These are phyloP conservation scores for Buathra laborator DNA, from an alignment of 2,888 invertebrate species.

Conservation along the genomic window DNA sequence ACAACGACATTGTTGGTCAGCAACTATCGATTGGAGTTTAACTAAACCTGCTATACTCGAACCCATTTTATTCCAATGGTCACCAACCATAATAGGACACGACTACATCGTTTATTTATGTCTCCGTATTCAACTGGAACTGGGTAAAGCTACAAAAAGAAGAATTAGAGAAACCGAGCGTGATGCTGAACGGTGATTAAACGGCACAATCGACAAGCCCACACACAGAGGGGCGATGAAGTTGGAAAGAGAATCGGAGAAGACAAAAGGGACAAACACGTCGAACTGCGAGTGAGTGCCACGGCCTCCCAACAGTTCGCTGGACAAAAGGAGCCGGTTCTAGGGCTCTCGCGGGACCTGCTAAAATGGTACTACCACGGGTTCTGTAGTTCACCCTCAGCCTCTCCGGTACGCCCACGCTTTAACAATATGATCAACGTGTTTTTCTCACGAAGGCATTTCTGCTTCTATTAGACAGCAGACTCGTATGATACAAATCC, in stretches of 20 bases:
- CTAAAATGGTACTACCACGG: slow-evolving; percentile 56
- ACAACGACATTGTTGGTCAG: slow-evolving; percentile 53
- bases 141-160: slow-evolving; percentile 32
- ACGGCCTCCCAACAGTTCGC: slow-evolving; percentile 28
- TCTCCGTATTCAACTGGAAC: slow-evolving; percentile 20
- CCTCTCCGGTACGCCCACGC: slow-evolving; percentile 42
- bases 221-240: slow-evolving; percentile 12
- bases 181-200: slow-evolving; percentile 63
- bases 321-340: slow-evolving; percentile 62
- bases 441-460: slow-evolving; percentile 14
- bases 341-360: slow-evolving; percentile 62
- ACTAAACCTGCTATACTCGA: neutral
- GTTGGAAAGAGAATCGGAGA: slow-evolving; percentile 15
- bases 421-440: slow-evolving; percentile 67
- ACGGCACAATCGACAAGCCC: slow-evolving; percentile 59
- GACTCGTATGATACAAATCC: slow-evolving; percentile 21
- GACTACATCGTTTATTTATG: neutral
- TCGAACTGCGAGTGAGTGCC: slow-evolving; percentile 7
- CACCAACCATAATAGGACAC: slow-evolving; percentile 18
- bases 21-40: neutral
- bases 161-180: slow-evolving; percentile 39
- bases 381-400: slow-evolving; percentile 20
- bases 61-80: slow-evolving; percentile 21
- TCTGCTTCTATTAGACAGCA: neutral
- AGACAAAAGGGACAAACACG: slow-evolving; percentile 42